Base-by-base conservation (phyloP, 1,140 invertebrate species). In the Trichonephila clavata region DNA sequence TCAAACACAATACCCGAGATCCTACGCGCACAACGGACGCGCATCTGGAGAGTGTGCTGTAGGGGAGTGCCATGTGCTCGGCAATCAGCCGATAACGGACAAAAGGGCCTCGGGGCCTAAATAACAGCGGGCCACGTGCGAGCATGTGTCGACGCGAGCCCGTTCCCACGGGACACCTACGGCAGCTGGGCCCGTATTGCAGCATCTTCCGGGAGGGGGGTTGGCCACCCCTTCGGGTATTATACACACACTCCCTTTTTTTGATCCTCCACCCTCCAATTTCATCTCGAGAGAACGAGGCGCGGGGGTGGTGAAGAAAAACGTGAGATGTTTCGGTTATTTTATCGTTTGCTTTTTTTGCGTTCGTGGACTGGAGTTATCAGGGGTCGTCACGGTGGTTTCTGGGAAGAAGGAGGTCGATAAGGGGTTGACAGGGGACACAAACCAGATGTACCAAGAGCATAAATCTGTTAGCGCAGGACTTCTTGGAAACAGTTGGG, bases 151-250 rank as follows among this genome's bases (percentile, higher is more conserved):
- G n/a, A 27, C 71, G 86, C 86, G 86, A 27, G 50, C 81, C 89
- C 60, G 80, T 92, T 92, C 90, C 90, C 90, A 92, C 90, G 90
- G 90, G 90, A 92, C 90, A 63, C 90, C 90, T 59, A 84, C 90
- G n/a, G 80, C 59, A 84, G 90, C 80, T 90, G 89, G 68, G 24
- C 57, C 65, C 24, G 65, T 24, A 24, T 10, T 24, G 24, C 65
- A 43, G 39, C 81, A 80, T 90, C 89, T 90, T 90, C 89, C 89
- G 57, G 89, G 65, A 43, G 27, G 87, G 39, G 63, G 87, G 43
- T 13, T 14, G 65, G 21, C 20, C 83, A 57, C 81, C 83, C 39
- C 57, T 84, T 77, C 71, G 32, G 71, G 27, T 77, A 39, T 77
- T 24, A 39, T 39, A 39, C 32, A 39, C 32, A 32, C 71, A 77